Conservation (phyloP, 2,888 invertebrate genomes). For the Limnephilus rhombicus region DNA sequence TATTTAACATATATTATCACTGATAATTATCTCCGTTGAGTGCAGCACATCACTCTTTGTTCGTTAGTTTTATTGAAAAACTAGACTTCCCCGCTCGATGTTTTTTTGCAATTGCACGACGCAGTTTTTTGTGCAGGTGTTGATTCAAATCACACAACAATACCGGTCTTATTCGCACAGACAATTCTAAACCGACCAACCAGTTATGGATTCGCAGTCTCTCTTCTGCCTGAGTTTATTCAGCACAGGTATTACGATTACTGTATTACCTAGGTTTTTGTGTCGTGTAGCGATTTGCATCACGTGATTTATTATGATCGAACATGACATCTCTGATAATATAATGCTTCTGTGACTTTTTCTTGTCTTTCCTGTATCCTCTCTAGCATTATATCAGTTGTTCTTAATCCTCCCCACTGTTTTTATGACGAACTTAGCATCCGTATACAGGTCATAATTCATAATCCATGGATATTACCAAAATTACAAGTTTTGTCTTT, state of each 20-base stretch:
- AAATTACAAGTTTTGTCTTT: too few relatives aligned
- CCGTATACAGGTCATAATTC: too few relatives aligned
- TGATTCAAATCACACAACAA: constrained; percentile 1
- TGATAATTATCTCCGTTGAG: background rate
- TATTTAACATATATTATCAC: background rate
- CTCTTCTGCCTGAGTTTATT: background rate
- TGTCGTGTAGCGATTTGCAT: background rate
- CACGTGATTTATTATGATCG: background rate
- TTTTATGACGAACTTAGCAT: too few relatives aligned
- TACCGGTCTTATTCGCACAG: background rate
- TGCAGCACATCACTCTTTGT: background rate
- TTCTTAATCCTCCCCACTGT: too few relatives aligned
- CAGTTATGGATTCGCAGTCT: background rate
- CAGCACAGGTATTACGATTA: background rate
- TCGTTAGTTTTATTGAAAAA: constrained; percentile 1
- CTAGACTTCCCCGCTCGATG: background rate
- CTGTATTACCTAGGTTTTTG: background rate
- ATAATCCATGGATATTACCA: too few relatives aligned
- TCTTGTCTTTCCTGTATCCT: too few relatives aligned
- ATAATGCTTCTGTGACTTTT: background rate
- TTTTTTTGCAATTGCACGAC: background rate
- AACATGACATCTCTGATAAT: background rate
- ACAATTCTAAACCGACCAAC: background rate
- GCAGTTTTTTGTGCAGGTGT: constrained; percentile 1
- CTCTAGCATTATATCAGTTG: too few relatives aligned